Evolutionary conservation across 2,113 vertebrate genomes (phyloP).

Genomic region (Gobio gobio): DNA sequence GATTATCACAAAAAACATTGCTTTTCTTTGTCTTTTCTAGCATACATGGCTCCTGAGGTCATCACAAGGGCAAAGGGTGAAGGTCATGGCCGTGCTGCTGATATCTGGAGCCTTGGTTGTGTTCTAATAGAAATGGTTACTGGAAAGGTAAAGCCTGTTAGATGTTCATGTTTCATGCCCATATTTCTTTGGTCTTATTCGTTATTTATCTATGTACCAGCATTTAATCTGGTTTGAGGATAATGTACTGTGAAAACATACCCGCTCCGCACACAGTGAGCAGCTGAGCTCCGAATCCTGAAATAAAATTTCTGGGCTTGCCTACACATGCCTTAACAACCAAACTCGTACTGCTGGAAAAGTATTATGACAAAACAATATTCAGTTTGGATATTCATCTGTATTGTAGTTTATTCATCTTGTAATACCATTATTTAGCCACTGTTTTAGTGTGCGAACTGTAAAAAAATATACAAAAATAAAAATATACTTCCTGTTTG

Average conservation of each 20-base stretch:
- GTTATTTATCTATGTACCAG: not conserved
- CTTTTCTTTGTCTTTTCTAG: slow-evolving; percentile 64
- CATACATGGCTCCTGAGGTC: slow-evolving; percentile 99
- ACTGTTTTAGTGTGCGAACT: not conserved
- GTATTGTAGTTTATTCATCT: not conserved
- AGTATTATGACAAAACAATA: not conserved
- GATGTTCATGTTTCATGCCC: not conserved
- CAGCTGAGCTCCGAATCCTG: not conserved
- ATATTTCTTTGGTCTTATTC: not conserved
- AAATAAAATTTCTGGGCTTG: not conserved
- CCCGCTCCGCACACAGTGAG: too few species aligned
- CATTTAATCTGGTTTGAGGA: not conserved
- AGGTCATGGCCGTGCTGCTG: slow-evolving; percentile 94
- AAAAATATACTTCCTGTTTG: not conserved
- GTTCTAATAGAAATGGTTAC: slow-evolving; percentile 99
- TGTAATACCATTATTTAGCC: not conserved
- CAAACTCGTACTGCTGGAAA: not conserved
- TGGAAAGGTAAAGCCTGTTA: slow-evolving; percentile 84
- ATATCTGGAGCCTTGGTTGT: slow-evolving; percentile 98
- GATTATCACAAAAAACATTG: not conserved
- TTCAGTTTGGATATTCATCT: not conserved
- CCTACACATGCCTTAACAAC: not conserved
- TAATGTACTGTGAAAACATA: not conserved
- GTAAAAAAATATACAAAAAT: not conserved
- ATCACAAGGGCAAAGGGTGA: slow-evolving; percentile 98